Evolutionary conservation across 2,888 invertebrate species (phyloP).

Genomic region (Lordiphosa andalusiaca): DNA sequence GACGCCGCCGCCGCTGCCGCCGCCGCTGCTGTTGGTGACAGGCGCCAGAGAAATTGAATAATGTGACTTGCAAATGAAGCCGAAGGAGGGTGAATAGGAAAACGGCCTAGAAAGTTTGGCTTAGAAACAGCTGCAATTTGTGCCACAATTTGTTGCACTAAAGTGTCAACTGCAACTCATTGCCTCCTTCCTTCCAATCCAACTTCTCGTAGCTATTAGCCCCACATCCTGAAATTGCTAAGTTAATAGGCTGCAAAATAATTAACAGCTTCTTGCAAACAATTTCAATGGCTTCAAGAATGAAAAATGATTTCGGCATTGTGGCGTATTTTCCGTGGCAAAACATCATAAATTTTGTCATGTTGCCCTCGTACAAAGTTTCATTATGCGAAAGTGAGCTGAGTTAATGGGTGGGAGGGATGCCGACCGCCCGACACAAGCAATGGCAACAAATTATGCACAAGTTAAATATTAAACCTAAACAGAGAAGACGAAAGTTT

Average conservation of each 20-base stretch:
- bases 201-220: constrained; percentile 20
- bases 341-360: constrained; percentile 52
- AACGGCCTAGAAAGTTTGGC: constrained; percentile 27
- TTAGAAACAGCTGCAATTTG: constrained; percentile 45
- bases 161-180: constrained; percentile 44
- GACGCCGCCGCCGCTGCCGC: neutral
- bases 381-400: constrained; percentile 70
- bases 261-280: constrained; percentile 61
- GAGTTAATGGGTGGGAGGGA: constrained; percentile 47
- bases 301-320: constrained; percentile 59
- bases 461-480: constrained; percentile 32
- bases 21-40: constrained; percentile 50
- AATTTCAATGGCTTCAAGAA: constrained; percentile 31
- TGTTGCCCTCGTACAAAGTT: constrained; percentile 37
- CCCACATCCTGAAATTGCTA: constrained; percentile 35
- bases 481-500: constrained; percentile 3
- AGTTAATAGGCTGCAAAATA: constrained; percentile 64
- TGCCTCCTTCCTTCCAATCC: neutral
- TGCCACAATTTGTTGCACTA: constrained; percentile 61
- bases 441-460: constrained; percentile 45
- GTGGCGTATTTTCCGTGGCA: constrained; percentile 35
- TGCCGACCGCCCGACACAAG: no score
- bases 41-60: constrained; percentile 60
- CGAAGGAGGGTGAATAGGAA: constrained; percentile 16
- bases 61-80: constrained; percentile 71